phyloP scores from a whole-genome alignment of 1,140 invertebrate genomes.

The Latrodectus geometricus region DNA sequence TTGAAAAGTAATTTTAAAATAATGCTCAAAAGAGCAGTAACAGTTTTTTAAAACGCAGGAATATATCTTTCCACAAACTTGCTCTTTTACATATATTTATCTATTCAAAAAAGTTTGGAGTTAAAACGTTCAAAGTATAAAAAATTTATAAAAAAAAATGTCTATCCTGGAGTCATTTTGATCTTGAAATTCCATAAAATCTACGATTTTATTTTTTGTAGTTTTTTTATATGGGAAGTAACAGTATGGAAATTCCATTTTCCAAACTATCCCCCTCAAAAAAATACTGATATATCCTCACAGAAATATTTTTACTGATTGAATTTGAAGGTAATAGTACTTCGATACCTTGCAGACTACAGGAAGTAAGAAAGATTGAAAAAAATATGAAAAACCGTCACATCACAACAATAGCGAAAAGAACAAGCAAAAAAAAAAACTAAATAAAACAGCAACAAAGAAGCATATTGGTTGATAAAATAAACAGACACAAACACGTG shows the following conservation, averaged over 20 bases:
- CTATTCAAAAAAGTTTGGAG: no score
- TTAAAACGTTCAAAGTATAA: no score
- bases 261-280: neutral
- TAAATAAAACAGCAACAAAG: neutral
- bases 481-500: neutral
- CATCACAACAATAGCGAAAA: neutral
- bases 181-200: neutral
- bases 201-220: neutral
- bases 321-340: neutral
- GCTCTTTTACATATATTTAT: no score
- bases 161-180: neutral
- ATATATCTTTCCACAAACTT: no score
- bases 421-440: neutral
- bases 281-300: slow-evolving; percentile 4
- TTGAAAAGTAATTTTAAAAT: no score
- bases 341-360: neutral
- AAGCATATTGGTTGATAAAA: neutral
- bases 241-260: neutral
- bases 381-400: neutral
- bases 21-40: no score
- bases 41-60: no score
- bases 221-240: neutral
- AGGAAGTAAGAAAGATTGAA: neutral
- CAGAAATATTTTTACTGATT: slow-evolving; percentile 11
- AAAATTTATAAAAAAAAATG: neutral